Percentiles rank a stretch among this genome's conserved stretches.
phyloP scores from a whole-genome alignment of 2,888 invertebrate genomes.

The Ischnura elegans region DNA sequence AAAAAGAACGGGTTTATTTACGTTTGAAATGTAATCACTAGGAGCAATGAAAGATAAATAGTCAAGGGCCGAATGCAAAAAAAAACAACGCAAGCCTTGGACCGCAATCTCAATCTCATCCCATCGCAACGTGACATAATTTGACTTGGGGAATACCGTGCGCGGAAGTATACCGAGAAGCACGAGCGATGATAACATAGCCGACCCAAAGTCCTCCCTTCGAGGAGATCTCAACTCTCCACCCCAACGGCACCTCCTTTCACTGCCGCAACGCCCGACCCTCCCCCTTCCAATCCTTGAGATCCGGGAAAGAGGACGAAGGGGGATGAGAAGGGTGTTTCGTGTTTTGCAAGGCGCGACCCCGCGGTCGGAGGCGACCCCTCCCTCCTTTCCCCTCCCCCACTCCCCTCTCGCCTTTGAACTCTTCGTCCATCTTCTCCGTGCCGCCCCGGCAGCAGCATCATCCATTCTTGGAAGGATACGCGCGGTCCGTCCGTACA shows the following conservation, averaged over 20 bases:
- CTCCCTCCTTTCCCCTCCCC: background rate
- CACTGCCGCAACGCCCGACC: background rate
- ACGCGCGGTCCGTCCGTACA: background rate
- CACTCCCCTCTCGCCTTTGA: background rate
- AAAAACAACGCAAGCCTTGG: background rate
- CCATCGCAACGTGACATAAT: slow-evolving; percentile 22
- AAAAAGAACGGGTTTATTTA: too few species aligned
- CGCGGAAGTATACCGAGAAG: slow-evolving; percentile 40
- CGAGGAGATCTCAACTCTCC: background rate
- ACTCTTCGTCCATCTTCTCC: background rate
- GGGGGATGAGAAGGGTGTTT: background rate
- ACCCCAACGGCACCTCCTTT: background rate
- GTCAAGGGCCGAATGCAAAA: too few species aligned
- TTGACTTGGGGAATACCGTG: slow-evolving; percentile 42
- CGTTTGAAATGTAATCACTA: too few species aligned
- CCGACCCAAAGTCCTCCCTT: background rate
- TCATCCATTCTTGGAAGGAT: background rate
- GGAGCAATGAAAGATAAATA: too few species aligned
- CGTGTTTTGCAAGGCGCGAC: slow-evolving; percentile 34
- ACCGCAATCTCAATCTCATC: background rate
- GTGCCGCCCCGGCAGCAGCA: background rate
- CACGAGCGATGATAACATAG: slow-evolving; percentile 45
- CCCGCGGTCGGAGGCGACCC: background rate
- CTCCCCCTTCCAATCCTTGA: slow-evolving; percentile 6
- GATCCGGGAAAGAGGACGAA: slow-evolving; percentile 51